Evolutionary conservation across 2,797 vertebrate genomes (phyloP), one percentile per base, ranked within the genome.

Genomic region (Crypturellus tataupa): DNA sequence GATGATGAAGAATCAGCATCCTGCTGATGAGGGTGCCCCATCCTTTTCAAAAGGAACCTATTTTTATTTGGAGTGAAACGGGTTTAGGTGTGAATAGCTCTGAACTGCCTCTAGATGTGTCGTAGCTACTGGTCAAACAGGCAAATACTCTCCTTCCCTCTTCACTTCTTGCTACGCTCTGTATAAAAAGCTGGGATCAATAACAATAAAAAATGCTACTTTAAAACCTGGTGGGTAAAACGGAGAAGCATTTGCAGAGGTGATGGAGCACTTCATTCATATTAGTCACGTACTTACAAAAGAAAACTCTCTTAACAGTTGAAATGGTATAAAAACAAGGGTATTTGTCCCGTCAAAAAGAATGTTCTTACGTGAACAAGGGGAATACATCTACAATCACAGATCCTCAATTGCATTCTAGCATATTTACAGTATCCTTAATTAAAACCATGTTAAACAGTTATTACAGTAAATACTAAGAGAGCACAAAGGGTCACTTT

Each of bases 21-120:
- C 0, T 46, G 29, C 40, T 63, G 23, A 10, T 59, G 89, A 84
- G 70, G 55, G 69, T 18, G 89, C 31, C n/a, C n/a, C 55, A 65
- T 65, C 27, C 93, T 0, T 1, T 88, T 60, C 86, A 88, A 73
- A 85, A 55, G 39, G 47, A 81, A 67, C 5, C 63, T 90, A 24
- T 90, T 77, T 93, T 90, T 42, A 51, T 81, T 82, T 67, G 47
- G 68, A 40, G 73, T 71, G 81, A 88, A 94, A 85, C 47, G 89
- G 80, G 81, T 89, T 78, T 80, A 80, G 67, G 84, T 84, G 89
- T 19, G 51, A 94, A 27, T 93, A 94, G 81, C 55, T 87, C 64
- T 69, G 58, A 82, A 71, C 37, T 89, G 76, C 51, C 69, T 83
- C 78, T 87, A 31, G 39, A 35, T 24, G 71, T 80, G 56, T 92